Evolutionary conservation across 2,113 vertebrate genomes (phyloP), one percentile per base, ranked within the genome.

Genomic region (human): DNA sequence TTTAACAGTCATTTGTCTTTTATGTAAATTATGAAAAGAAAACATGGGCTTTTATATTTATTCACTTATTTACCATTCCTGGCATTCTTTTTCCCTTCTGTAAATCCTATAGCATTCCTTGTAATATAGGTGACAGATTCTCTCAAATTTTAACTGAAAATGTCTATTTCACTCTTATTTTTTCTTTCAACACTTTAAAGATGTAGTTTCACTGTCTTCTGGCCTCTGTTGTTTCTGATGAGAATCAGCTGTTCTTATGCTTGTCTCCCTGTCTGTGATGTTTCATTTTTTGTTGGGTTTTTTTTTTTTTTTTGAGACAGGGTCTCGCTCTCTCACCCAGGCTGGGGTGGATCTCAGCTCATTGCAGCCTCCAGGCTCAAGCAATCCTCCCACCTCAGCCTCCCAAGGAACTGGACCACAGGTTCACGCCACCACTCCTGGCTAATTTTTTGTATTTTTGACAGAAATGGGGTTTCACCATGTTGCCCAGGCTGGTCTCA

Each of bases 121-220:
- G 7, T 13, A 38, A 4, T 91, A 32, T 2, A 80, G 20, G 13
- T 84, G 23, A 89, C 38, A 23, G 27, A 57, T 38, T 50, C 40
- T 50, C 48, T 30, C 73, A 57, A 45, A 79, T 95, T 93, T 95
- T 97, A 89, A 72, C 52, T 50, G 48, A 52, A 87, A 94, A 76
- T 82, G 8, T 27, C 25, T 73, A 20, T 27, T 85, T 86, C 22
- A 16, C 35, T 50, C 20, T 68, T 72, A 38, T 48, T 75, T 92
- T 96, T 95, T 40, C 43, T 81, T 89, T 79, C 9, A 86, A 8
- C 38, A 50, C 22, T n/a, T 95, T 55, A 85, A 93, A 90, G 55
- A 66, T 48, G 1, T 61, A 3, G 13, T 75, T 96, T 85, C 14
- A 10, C 89, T 22, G 72, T 82, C 8, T 68, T 68, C 32, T 81